Base-by-base conservation (phyloP, 2,888 invertebrate species). In the Panorpa germanica region DNA sequence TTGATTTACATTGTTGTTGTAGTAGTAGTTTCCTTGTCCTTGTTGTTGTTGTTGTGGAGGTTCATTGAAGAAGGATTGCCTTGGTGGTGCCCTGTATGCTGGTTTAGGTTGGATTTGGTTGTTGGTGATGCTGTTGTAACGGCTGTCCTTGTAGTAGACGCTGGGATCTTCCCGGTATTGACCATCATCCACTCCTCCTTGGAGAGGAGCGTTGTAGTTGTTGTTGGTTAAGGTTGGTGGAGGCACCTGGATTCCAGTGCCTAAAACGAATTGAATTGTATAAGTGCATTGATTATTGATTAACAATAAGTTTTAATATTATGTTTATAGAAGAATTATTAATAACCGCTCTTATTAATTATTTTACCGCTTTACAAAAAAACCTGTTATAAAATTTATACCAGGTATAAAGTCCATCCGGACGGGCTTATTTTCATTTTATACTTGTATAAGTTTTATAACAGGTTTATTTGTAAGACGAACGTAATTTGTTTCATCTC, bases 101-200 rank as follows among this genome's bases (percentile, higher is more conserved):
- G 52, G 12, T 43, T 41, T 32, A 44, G 43, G 16, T 35, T 37
- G 22, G 39, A 38, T 20, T 35, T n/a, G n/a, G n/a, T n/a, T 40
- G 39, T 14, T 15, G 36, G 5, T 39, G 42, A 5, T 42, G 41
- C 29, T 43, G 9, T 48, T 70, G 53, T 63, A 70, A 39, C 65
- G 64, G 6, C 74, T 69, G 44, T 74, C 70, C 39, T 67, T 65
- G 49, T 77, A 74, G 55, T 83, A 83, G 35, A 77, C 63, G 35
- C 66, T 65, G 0, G 83, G 83, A 48, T 83, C 82, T 47, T 83
- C 83, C 25, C 80, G 62, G 52, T 83, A 83, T 44, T 83, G 82
- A 0, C 83, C 83, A 45, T 83, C 83, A 45, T 83, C 83, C 44
- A 78, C 69, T n/a, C 46, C 53, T 33, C 58, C 40, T 1, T 60